Conservation (phyloP, 2,888 invertebrate species). For the Tenthredo livida region DNA sequence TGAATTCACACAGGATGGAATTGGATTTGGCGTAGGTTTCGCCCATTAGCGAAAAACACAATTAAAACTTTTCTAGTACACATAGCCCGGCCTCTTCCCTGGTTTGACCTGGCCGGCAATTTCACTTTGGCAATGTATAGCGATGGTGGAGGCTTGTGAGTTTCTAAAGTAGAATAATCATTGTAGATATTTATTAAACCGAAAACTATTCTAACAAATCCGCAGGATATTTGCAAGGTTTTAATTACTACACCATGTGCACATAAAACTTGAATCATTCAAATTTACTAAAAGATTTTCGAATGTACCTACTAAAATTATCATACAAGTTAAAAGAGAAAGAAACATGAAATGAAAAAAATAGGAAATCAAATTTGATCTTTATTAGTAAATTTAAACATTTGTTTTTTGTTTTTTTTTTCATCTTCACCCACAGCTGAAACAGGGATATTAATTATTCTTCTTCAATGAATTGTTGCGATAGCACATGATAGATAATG, state of each 20-base stretch:
- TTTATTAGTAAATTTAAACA: too few relatives aligned
- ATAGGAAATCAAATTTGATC: too few relatives aligned
- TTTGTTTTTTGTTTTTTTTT: too few relatives aligned
- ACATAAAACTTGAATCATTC: not conserved
- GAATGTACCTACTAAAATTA: not conserved
- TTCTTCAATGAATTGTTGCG: too few relatives aligned
- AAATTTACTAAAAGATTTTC: not conserved
- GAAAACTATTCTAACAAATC: not conserved
- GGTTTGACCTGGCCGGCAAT: not conserved
- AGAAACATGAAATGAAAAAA: too few relatives aligned
- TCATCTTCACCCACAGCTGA: too few relatives aligned
- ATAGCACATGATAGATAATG: too few relatives aligned
- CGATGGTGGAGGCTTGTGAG: not conserved
- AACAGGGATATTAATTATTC: too few relatives aligned
- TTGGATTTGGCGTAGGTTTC: slow-evolving; percentile 39
- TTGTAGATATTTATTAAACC: slow-evolving; percentile 5
- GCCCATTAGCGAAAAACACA: slow-evolving; percentile 46
- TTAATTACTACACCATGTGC: not conserved
- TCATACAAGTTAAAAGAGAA: too few relatives aligned
- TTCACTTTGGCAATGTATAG: not conserved
- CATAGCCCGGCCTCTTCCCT: not conserved
- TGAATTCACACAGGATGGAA: slow-evolving; percentile 1
- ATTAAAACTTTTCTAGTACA: slow-evolving; percentile 47
- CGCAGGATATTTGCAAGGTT: not conserved
- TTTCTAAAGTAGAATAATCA: slow-evolving; percentile 2